Evolutionary conservation across 2,797 vertebrate genomes (phyloP), one percentile per base, ranked within the genome.

Genomic region (Phoeniculus purpureus): DNA sequence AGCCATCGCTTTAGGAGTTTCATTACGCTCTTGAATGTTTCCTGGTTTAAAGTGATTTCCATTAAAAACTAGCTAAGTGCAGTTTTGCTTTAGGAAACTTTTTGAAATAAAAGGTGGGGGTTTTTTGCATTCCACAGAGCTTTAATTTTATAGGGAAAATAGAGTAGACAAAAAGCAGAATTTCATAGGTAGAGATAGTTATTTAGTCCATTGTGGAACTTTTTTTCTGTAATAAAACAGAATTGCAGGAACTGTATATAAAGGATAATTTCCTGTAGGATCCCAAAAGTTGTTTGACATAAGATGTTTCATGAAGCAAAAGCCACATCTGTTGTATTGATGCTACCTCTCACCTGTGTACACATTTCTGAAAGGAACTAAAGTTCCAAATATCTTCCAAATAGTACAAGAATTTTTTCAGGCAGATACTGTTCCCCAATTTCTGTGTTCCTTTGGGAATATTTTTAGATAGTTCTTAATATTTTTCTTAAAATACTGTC

Each of bases 341-440:
- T 85, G 66, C 81, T 94, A 89, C 68, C 82, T 96, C 95, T 92
- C 77, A 94, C 48, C 67, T 8, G 3, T 43, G 47, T 67, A 47
- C 18, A 66, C 68, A 47, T 52, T 61, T 68, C 34, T 80, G 55
- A 87, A 90, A 85, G 79, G 85, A 89, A 74, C 43, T 83, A 43
- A 66, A 77, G 65, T 80, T 83, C 43, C 20, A 34, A 62, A 15
- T 43, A 72, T 59, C 47, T 67, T 91, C 52, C 27, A 51, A 45
- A 61, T 21, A 89, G 4, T 50, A 48, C 29, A 83, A 43, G 11
- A 4, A 1, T 37, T 58, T 70, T 75, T 82, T 79, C 51, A 65
- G 74, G n/a, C 61, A 74, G 48, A 52, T 70, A 21, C 9, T 13
- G 68, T 50, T 68, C 60, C 51, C 21, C 10, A 7, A 16, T 59